Base-by-base conservation (phyloP, 2,797 vertebrate species). In the Peromyscus attwateri region DNA sequence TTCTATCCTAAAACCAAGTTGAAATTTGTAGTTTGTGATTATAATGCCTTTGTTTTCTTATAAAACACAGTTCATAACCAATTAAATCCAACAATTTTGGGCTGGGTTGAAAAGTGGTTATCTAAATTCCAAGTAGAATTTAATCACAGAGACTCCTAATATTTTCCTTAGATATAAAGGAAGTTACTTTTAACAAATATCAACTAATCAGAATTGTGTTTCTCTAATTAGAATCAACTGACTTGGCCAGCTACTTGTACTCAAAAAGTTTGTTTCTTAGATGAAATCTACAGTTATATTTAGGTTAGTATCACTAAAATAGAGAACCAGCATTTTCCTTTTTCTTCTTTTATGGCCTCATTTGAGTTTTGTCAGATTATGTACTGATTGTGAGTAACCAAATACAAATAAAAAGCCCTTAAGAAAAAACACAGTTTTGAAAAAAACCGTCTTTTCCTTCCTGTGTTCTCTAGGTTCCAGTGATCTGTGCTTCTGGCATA, bases 401-500 rank as follows among this genome's bases (percentile, higher is more conserved):
- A 95, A 80, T 92, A 91, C 31, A 96, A 97, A 96, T 97, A 97
- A 98, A 97, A 97, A 90, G 21, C 52, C 90, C 71, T 83, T 88
- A 64, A 92, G 46, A 89, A 73, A 73, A 68, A 68, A 70, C 9
- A n/a, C 9, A 29, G 3, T 23, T 73, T 73, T 9, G n/a, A 80
- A 70, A 90, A 68, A 37, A 21, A 60, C 88, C 57, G 57, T 93
- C 60, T 68, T 60, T 81, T 81, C 12, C 37, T 81, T 70, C n/a
- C 49, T 75, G 89, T 77, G 57, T 85, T 52, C 40, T 3, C 70
- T 76, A 70, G 43, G 43, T 71, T 94, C 4, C 87, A 89, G 4
- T 76, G 46, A 89, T 60, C 89, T 49, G 77, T 60, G 91, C 57
- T 92, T 92, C 92, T 70, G 40, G 84, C 25, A 34, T 93, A 34